These are phyloP conservation scores for Rhizoglyphus robini DNA, from an alignment of 1,140 invertebrate genomes.

Conservation along the genomic window DNA sequence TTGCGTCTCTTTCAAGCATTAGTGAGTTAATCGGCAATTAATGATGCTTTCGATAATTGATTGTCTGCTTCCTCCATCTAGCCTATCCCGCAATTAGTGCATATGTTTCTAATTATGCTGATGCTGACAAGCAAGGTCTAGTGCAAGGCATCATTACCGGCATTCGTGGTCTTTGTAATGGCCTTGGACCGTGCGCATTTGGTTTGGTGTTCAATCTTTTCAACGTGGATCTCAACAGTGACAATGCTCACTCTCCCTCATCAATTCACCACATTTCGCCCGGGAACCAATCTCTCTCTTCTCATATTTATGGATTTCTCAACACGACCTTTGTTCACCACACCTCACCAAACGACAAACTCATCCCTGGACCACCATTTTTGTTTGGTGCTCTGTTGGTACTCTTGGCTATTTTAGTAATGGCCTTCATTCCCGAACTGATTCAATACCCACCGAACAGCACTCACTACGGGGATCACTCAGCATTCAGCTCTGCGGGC, in stretches of 20 bases:
- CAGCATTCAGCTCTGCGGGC: neutral
- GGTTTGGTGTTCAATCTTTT: slow-evolving; percentile 98
- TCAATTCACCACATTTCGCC: neutral
- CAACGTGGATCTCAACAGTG: slow-evolving; percentile 85
- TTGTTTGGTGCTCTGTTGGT: slow-evolving; percentile 94
- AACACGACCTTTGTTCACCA: neutral
- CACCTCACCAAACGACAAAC: slow-evolving; percentile 34
- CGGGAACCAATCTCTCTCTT: neutral
- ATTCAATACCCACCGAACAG: slow-evolving; percentile 17
- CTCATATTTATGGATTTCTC: neutral
- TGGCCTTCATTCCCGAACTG: slow-evolving; percentile 70
- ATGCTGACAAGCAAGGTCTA: slow-evolving; percentile 89
- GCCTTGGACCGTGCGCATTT: slow-evolving; percentile 85
- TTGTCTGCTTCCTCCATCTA: slow-evolving; percentile 36
- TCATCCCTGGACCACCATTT: slow-evolving; percentile 98
- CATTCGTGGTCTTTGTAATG: slow-evolving; percentile 81
- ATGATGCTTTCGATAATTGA: slow-evolving; percentile 35
- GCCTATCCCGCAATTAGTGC: slow-evolving; percentile 99
- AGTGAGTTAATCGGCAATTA: slow-evolving; percentile 5
- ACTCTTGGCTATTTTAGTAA: slow-evolving; percentile 80
- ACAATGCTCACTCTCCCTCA: slow-evolving; percentile 16
- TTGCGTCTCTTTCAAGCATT: slow-evolving; percentile 70
- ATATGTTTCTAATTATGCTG: slow-evolving; percentile 91
- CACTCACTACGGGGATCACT: neutral
- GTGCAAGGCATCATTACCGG: slow-evolving; percentile 98